Evolutionary conservation across 2,797 vertebrate genomes (phyloP).

Genomic region (Sphaeramia orbicularis): DNA sequence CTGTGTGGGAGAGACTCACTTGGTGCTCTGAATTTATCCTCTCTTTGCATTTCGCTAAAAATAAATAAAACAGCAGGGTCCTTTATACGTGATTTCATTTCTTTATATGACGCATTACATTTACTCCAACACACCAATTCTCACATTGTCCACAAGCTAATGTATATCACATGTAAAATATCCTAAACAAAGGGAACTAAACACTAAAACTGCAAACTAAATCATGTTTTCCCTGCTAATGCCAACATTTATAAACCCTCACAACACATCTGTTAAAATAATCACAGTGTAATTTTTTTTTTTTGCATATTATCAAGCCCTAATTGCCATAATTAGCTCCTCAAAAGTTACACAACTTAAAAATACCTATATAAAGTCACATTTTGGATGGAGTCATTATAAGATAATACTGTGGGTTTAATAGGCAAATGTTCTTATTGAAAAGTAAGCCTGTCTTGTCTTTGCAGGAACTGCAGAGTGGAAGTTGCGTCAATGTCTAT

Average conservation of each 20-base stretch:
- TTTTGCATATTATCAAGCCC: no score
- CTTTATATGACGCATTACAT: neutral
- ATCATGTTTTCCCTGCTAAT: no score
- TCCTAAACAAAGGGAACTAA: neutral
- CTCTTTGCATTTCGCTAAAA: constrained; percentile 38
- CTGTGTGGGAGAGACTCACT: constrained; percentile 51
- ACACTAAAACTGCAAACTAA: no score
- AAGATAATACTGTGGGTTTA: neutral
- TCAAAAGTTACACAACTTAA: neutral
- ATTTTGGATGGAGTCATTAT: neutral
- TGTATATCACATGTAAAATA: neutral
- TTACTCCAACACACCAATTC: neutral
- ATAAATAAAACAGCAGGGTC: neutral
- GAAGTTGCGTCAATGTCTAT: constrained; percentile 4
- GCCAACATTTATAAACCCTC: no score
- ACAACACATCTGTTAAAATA: no score
- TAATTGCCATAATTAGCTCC: neutral
- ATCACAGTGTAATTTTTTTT: no score
- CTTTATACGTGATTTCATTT: neutral
- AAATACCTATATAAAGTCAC: neutral
- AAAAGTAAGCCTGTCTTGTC: neutral
- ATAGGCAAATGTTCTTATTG: no score
- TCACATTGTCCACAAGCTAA: neutral
- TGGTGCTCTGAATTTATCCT: constrained; percentile 53
- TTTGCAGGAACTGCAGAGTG: neutral